Base-by-base conservation (phyloP, 2,797 vertebrate genomes). In the Chaenodraco wilsoni region DNA sequence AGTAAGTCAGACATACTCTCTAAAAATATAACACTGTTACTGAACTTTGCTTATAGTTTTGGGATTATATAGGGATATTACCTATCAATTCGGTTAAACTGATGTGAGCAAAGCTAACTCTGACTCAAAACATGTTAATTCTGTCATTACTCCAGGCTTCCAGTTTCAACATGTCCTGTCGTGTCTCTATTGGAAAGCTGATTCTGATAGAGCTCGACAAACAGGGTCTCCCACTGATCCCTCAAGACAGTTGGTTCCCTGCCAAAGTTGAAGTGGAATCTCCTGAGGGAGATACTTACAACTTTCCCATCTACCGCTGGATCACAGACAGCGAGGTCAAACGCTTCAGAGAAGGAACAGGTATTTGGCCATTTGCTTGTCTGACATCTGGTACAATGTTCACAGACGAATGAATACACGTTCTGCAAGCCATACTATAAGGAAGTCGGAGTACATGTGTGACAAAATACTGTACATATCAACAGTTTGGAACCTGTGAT, bases 171-270 rank as follows among this genome's bases (percentile, higher is more conserved):
- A 74, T 92, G 31, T 27, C 7, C 50, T 83, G 78, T 57, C 16
- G 69, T 0, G 5, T 0, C 0, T 84, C 89, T 43, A 57, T 91
- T 49, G 92, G 91, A 64, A 79, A 79, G 0, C 65, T 91, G 60
- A 11, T 87, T 8, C 73, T 91, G 76, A 82, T 93, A 43, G 85
- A 93, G 21, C 0, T 91, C 0, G 88, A 88, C 67, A 90, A 91
- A 73, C 1, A 84, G n/a, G 0, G 5, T 8, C 23, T 79, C 8
- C 58, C 0, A 0, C 0, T 88, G 3, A 61, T 85, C 3, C 76
- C 64, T 1, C 11, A 71, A 0, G 83, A 92, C n/a, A 0, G 2
- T 3, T 92, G 92, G 90, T 90, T 84, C 9, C 74, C 73, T 7
- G 4, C 27, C 17, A 89, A 86, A 33, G 84, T 91, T 9, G 49